phyloP scores from a whole-genome alignment of 53 echinoderm and acorn worm species.

The Hippasteria phrygiana region DNA sequence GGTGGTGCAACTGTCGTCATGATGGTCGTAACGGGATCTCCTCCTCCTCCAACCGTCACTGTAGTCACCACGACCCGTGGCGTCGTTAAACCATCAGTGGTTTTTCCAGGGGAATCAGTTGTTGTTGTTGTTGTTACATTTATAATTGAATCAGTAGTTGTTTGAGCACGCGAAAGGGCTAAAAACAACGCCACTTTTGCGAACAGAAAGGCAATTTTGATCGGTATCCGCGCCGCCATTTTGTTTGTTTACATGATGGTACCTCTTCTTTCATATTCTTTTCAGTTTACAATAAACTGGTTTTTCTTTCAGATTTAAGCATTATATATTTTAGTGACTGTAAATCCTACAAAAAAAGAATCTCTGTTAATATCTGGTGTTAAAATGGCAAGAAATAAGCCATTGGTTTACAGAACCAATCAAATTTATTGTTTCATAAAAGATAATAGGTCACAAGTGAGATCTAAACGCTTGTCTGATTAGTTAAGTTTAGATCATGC shows the following conservation, averaged over 20 bases:
- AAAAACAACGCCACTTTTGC: conserved; percentile 17
- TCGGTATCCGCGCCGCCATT: conserved; percentile 40
- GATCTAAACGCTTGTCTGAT: no score
- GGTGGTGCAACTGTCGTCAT: not conserved
- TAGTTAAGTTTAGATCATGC: no score
- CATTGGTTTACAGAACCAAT: no score
- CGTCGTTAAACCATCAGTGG: conserved; percentile 12
- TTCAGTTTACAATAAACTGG: no score
- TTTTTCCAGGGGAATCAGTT: not conserved
- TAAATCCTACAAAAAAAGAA: no score
- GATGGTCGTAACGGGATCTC: not conserved
- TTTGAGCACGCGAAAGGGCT: conserved; percentile 13
- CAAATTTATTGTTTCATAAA: no score
- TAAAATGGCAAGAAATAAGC: no score
- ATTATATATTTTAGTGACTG: no score
- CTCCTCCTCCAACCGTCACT: not conserved
- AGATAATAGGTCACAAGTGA: no score
- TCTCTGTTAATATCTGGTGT: no score
- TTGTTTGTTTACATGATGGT: conserved; percentile 44
- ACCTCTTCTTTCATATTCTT: not conserved
- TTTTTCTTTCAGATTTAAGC: no score
- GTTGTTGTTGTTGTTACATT: not conserved
- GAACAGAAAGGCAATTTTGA: not conserved
- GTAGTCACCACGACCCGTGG: not conserved
- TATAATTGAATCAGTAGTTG: not conserved